phyloP scores from a whole-genome alignment of 2,797 vertebrate species.

The Lithobates pipiens region DNA sequence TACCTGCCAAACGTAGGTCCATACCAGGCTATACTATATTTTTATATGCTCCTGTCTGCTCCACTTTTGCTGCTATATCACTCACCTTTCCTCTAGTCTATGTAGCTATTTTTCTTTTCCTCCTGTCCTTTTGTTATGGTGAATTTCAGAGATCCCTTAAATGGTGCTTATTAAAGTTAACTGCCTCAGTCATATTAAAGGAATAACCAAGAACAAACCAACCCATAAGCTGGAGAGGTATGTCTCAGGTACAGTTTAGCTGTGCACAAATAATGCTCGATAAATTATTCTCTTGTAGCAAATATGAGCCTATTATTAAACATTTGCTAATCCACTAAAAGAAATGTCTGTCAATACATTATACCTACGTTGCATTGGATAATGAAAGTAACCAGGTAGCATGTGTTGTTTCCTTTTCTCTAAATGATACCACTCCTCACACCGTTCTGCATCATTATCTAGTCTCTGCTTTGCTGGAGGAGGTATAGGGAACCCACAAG shows the following conservation, averaged over 20 bases:
- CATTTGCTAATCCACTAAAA: neutral
- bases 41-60: conserved; percentile 55
- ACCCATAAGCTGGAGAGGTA: no score
- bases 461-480: neutral
- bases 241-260: neutral
- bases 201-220: neutral
- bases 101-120: conserved; percentile 5
- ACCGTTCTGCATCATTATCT: neutral
- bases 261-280: neutral
- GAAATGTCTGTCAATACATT: no score
- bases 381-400: no score
- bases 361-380: no score
- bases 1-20: conserved; percentile 82
- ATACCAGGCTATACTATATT: conserved; percentile 58
- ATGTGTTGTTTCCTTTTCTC: neutral
- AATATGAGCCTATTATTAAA: neutral
- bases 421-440: neutral
- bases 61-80: conserved; percentile 29
- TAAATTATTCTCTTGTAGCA: no score
- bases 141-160: neutral
- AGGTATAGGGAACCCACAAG: no score
- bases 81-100: conserved; percentile 9
- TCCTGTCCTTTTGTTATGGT: neutral
- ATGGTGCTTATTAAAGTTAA: neutral
- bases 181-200: no score